These are phyloP conservation scores for Palythoa grandiflora DNA, from an alignment of 92 coral and sea anemone species.

Conservation along the genomic window DNA sequence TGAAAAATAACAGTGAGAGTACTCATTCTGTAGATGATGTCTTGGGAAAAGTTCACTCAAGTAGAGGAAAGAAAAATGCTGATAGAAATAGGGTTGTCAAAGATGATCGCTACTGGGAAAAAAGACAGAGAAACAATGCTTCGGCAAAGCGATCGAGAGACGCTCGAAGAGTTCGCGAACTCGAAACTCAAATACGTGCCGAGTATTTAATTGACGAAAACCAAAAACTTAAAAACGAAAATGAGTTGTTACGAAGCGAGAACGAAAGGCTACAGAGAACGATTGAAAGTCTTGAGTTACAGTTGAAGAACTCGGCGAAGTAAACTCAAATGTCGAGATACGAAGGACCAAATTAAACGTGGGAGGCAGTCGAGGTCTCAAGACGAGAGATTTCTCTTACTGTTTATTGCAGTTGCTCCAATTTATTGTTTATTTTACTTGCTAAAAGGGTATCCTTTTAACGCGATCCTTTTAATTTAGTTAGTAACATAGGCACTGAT, in stretches of 20 bases:
- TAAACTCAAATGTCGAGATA: background rate
- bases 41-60: conserved; percentile 8
- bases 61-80: conserved; percentile 13
- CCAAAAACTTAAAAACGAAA: conserved; percentile 73
- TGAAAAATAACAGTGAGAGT: conserved; percentile 17
- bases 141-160: conserved; percentile 93
- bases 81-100: conserved; percentile 43
- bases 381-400: background rate
- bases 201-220: conserved; percentile 87
- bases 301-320: conserved; percentile 19
- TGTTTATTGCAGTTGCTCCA: background rate
- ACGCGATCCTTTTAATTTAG: background rate
- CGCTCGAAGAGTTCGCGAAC: conserved; percentile 91
- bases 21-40: conserved; percentile 17
- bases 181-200: conserved; percentile 90
- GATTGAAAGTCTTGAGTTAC: conserved; percentile 56
- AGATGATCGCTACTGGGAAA: conserved; percentile 91
- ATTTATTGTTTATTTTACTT: background rate
- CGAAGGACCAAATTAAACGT: background rate
- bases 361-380: background rate
- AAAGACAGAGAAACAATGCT: conserved; percentile 86
- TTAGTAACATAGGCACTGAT: background rate
- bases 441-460: conserved; percentile 26
- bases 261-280: conserved; percentile 73
- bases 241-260: conserved; percentile 79